Evolutionary conservation across 2,113 vertebrate genomes (phyloP).

Genomic region (Mellivora capensis): DNA sequence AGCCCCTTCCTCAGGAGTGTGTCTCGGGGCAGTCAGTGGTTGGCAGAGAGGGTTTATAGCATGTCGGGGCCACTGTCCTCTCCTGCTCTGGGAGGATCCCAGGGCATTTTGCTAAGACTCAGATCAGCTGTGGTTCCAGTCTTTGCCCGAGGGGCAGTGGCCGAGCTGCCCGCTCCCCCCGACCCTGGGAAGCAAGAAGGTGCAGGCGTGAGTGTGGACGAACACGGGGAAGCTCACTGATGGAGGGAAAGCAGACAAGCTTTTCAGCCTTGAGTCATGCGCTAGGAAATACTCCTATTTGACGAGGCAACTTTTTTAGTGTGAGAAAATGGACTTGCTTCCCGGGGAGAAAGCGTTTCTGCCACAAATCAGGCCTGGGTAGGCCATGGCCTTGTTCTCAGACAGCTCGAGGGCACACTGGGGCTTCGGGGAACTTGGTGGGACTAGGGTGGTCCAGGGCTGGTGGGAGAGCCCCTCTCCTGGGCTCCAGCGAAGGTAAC

Average conservation of each 20-base stretch:
- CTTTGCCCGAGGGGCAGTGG: not conserved
- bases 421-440: not conserved
- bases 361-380: not conserved
- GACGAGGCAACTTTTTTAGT: not conserved
- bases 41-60: not conserved
- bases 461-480: not conserved
- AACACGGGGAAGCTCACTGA: not conserved
- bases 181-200: not conserved
- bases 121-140: not conserved
- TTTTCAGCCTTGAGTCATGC: not conserved
- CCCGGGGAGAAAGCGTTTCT: not conserved
- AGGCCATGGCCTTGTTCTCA: not conserved
- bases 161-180: not conserved
- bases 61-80: not conserved
- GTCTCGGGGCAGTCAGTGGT: too few species aligned
- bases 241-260: not conserved
- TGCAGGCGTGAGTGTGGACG: not conserved
- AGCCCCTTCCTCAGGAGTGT: not conserved
- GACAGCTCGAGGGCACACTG: too few species aligned
- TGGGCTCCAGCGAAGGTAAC: not conserved
- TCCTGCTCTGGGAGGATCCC: not conserved
- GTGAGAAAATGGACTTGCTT: not conserved
- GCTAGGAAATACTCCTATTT: not conserved
- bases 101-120: not conserved
- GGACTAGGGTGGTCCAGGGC: too few species aligned